Conservation (phyloP, 2,797 vertebrate genomes). For the Heterohyrax brucei region DNA sequence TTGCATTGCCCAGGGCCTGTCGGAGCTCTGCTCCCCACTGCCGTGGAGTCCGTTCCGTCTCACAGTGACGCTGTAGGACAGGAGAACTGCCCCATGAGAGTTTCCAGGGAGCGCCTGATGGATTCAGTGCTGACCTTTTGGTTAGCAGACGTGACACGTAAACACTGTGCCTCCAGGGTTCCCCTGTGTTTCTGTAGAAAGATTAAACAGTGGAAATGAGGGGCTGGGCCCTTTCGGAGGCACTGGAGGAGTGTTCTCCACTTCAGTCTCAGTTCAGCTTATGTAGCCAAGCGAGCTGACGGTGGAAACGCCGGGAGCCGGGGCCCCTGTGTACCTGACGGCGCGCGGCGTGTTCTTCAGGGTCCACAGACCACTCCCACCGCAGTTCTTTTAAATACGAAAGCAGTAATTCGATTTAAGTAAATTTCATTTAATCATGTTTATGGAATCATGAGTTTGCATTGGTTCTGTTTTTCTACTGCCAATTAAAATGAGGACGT, state of each 20-base stretch:
- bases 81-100: no score
- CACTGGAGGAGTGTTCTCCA: background rate
- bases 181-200: no score
- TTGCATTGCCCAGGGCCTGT: no score
- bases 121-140: no score
- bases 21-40: no score
- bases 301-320: background rate
- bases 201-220: background rate
- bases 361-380: background rate
- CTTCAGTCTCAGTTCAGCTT: background rate
- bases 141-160: no score
- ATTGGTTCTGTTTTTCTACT: constrained; percentile 4
- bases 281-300: background rate
- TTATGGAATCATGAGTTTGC: constrained; percentile 20
- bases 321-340: accelerated
- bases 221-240: background rate
- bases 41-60: no score
- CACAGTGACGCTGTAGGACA: no score
- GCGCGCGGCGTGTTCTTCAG: accelerated
- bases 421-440: background rate
- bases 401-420: background rate
- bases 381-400: background rate
- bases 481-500: background rate
- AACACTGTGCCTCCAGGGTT: no score
- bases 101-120: no score